Percentiles rank a stretch among this genome's conserved stretches.
These are phyloP conservation scores for Drosophila kikkawai DNA, from an alignment of 1,140 invertebrate species.

Conservation along the genomic window DNA sequence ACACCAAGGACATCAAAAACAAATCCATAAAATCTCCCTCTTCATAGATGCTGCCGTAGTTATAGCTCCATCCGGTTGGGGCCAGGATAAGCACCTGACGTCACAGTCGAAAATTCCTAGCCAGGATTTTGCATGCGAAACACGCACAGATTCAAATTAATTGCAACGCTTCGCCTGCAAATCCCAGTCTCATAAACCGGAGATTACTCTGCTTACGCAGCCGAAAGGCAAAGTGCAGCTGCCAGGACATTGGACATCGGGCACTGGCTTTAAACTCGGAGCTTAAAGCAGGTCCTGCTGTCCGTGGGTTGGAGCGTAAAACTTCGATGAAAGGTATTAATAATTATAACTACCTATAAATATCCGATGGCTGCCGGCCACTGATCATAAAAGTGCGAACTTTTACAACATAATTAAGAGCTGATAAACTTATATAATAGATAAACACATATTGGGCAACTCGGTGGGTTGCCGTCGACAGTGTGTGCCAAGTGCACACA, in stretches of 20 bases:
- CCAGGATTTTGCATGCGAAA: constrained; percentile 54
- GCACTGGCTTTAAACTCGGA: constrained; percentile 37
- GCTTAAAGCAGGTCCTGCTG: constrained; percentile 42
- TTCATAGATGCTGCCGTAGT: neutral
- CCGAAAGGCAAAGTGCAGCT: constrained; percentile 41
- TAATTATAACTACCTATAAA: constrained; percentile 69
- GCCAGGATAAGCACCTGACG: constrained; percentile 13
- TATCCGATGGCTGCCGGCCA: constrained; percentile 34
- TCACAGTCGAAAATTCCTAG: constrained; percentile 34
- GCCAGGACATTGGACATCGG: neutral
- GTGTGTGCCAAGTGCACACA: constrained; percentile 53
- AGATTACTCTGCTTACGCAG: constrained; percentile 64
- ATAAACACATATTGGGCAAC: constrained; percentile 68
- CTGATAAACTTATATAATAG: constrained; percentile 79
- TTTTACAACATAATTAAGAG: constrained; percentile 81
- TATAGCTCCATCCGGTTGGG: neutral
- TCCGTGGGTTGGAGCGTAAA: constrained; percentile 6
- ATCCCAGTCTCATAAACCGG: constrained; percentile 74
- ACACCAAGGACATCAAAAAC: constrained; percentile 6
- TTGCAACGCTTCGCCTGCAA: constrained; percentile 70
- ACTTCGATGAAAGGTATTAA: constrained; percentile 34
- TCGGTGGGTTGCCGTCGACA: constrained; percentile 25
- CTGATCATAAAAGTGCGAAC: constrained; percentile 58
- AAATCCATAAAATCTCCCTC: constrained; percentile 19
- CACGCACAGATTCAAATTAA: constrained; percentile 74